Percentiles rank a stretch among this genome's conserved stretches.
These are phyloP conservation scores for Pyrrhosoma nymphula DNA, from an alignment of 2,888 invertebrate genomes.

Conservation along the genomic window DNA sequence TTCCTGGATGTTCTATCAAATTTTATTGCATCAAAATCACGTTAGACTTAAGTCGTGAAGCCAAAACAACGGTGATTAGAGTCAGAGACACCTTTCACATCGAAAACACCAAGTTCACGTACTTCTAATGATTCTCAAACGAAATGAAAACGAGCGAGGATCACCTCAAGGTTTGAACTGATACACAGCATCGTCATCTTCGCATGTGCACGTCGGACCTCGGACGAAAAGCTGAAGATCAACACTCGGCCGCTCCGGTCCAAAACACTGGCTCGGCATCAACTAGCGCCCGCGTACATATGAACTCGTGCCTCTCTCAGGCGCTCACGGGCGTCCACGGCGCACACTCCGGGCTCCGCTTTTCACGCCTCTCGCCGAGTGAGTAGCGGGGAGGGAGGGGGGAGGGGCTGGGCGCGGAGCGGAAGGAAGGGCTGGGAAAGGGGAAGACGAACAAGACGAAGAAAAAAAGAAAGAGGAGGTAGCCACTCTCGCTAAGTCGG, in stretches of 20 bases:
- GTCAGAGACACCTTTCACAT: background rate
- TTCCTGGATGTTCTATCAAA: too few relatives aligned
- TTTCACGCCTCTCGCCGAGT: background rate
- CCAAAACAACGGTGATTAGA: too few relatives aligned
- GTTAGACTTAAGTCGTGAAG: too few relatives aligned
- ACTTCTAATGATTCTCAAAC: background rate
- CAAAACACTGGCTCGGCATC: background rate
- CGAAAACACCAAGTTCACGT: background rate
- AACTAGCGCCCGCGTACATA: background rate
- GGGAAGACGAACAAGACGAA: background rate
- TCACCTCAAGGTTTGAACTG: background rate
- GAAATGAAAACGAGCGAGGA: background rate
- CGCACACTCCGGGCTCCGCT: slow-evolving; percentile 16
- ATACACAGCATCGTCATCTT: background rate
- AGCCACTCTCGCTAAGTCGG: background rate
- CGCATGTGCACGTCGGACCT: background rate
- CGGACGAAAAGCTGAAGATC: background rate
- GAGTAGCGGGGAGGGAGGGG: background rate
- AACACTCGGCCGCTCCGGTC: background rate
- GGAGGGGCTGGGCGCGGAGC: too few relatives aligned
- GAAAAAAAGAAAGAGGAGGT: background rate
- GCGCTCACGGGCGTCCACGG: background rate
- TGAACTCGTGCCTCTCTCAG: background rate
- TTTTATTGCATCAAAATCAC: too few relatives aligned
- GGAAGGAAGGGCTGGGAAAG: background rate